Base-by-base conservation (phyloP, 2,113 vertebrate genomes). In the Melanerpes formicivorus region DNA sequence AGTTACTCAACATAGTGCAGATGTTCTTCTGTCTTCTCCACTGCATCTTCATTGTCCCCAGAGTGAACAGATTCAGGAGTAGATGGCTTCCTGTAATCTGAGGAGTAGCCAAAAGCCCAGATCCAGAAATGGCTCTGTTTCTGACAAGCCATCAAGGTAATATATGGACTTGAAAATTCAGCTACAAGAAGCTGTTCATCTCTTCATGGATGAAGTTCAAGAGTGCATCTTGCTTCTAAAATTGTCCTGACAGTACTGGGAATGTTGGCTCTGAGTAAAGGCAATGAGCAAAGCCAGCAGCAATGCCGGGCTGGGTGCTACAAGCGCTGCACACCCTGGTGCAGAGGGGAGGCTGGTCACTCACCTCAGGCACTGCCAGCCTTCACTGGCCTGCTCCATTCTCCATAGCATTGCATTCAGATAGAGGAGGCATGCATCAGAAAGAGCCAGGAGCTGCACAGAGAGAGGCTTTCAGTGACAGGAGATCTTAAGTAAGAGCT, bases 151-250 rank as follows among this genome's bases (percentile, higher is more conserved):
- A 90, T 84, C 44, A 65, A 94, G 70, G 34, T 91, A 93, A 88
- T 96, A 91, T 55, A 90, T 69, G 92, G 66, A 87, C 80, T 93
- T 95, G 84, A 90, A 84, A 87, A 84, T 63, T 90, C 80, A 87
- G 74, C 93, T 87, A 54, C 72, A 91, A 90, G 74, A 95, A 96
- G 95, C 95, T 96, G 95, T 93, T 96, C 88, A 18, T 95, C 50
- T 92, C 86, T 93, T 93, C 88, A 94, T 52, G 84, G 84, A 88
- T 60, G 83, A 93, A 84, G 80, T 94, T 95, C 93, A 96, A 70
- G 70, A 88, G 80, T 80, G 37, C 63, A 87, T 95, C 84, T 94
- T 84, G 93, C 81, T 95, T 95, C 96, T 96, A 96, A 96, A 95
- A 96, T 92, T 93, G 92, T 96, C 88, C 63, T 90, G 84, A 80